Evolutionary conservation across 2,113 vertebrate genomes (phyloP).

Genomic region (Oplegnathus fasciatus): DNA sequence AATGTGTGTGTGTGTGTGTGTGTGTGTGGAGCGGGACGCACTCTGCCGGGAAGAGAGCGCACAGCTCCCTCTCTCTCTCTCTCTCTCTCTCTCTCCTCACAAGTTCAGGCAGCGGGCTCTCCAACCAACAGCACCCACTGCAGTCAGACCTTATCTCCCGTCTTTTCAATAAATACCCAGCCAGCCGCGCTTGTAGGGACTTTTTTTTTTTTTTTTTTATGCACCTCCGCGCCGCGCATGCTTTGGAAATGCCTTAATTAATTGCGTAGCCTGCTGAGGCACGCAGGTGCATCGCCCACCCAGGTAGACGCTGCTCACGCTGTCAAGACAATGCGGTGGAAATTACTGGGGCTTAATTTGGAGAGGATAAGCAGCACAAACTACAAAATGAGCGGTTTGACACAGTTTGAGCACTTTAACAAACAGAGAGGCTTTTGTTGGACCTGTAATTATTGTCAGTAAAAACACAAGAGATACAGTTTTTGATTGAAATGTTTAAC

Average conservation of each 20-base stretch:
- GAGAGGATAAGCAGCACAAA: constrained; percentile 8
- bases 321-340: constrained; percentile 4
- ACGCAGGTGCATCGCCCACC: constrained; percentile 74
- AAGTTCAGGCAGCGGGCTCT: constrained; percentile 59
- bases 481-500: not conserved
- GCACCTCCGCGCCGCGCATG: constrained; percentile 10
- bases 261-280: constrained; percentile 69
- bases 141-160: constrained; percentile 38
- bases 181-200: not conserved
- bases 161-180: not conserved
- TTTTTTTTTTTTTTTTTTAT: not conserved
- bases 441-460: constrained; percentile 35
- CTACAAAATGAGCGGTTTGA: constrained; percentile 13
- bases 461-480: not conserved
- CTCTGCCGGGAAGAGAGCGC: constrained; percentile 73
- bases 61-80: constrained; percentile 53
- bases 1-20: constrained; percentile 19
- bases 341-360: constrained; percentile 28
- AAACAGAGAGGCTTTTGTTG: not conserved
- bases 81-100: constrained; percentile 22
- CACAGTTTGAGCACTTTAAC: not conserved
- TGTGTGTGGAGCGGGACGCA: constrained; percentile 67
- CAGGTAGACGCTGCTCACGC: constrained; percentile 61
- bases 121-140: constrained; percentile 59
- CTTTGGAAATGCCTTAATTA: constrained; percentile 57